phyloP scores from a whole-genome alignment of 2,113 vertebrate species.

The Psettodes erumei region DNA sequence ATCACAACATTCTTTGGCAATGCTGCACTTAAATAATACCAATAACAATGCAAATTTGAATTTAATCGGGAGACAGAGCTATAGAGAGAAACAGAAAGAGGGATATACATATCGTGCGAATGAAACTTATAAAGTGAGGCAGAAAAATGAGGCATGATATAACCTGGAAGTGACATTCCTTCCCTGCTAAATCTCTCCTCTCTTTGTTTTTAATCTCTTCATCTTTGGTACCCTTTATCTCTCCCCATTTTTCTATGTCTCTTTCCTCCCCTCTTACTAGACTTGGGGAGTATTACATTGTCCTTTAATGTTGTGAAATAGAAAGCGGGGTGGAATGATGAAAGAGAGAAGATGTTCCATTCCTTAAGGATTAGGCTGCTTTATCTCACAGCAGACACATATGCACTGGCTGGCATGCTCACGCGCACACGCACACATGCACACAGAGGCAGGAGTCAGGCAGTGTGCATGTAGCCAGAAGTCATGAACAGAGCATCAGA shows the following conservation, averaged over 20 bases:
- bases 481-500: constrained; percentile 64
- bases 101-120: neutral
- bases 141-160: neutral
- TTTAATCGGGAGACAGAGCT: neutral
- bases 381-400: constrained; percentile 43
- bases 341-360: constrained; percentile 62
- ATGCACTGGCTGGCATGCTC: neutral
- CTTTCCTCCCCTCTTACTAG: neutral
- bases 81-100: neutral
- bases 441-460: neutral
- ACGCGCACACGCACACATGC: neutral
- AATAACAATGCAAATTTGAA: neutral
- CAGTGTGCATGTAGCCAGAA: constrained; percentile 50
- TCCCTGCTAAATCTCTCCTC: constrained; percentile 46
- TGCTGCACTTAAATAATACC: neutral
- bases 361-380: constrained; percentile 57
- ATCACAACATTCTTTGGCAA: neutral
- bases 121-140: neutral
- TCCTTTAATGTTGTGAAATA: constrained; percentile 52
- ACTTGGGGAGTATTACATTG: constrained; percentile 38
- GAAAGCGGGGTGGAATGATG: constrained; percentile 29
- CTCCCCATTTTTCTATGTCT: constrained; percentile 17
- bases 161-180: constrained; percentile 43
- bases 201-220: constrained; percentile 57
- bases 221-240: constrained; percentile 65